Conservation (phyloP, 2,888 invertebrate genomes). For the Volucella bombylans region DNA sequence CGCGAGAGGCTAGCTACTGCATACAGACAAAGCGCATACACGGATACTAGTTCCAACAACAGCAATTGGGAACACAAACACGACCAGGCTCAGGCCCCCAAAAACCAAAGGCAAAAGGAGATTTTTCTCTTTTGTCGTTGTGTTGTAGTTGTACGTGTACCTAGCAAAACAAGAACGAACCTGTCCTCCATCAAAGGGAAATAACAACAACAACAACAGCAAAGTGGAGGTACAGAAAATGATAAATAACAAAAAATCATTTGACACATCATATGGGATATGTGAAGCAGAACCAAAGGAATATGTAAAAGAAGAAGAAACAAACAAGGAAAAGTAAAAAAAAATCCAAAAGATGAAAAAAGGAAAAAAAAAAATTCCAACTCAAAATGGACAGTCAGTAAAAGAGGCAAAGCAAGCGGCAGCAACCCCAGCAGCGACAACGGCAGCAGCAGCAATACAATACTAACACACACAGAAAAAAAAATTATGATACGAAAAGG, state of each 20-base stretch:
- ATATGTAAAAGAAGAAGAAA: conserved; percentile 57
- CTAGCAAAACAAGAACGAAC: conserved; percentile 66
- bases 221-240: conserved; percentile 55
- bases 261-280: conserved; percentile 73
- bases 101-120: conserved; percentile 62
- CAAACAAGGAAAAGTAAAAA: conserved; percentile 9
- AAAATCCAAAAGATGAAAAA: background rate
- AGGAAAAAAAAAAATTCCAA: conserved; percentile 23
- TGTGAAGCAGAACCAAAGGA: conserved; percentile 71
- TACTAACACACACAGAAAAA: conserved; percentile 32
- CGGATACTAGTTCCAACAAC: background rate
- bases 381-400: conserved; percentile 56
- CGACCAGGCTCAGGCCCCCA: conserved; percentile 64
- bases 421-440: no score
- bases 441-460: no score
- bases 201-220: conserved; percentile 26
- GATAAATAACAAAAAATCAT: conserved; percentile 62
- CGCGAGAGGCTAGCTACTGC: background rate
- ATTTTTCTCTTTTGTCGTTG: conserved; percentile 25
- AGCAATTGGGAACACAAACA: conserved; percentile 52
- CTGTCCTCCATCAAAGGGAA: conserved; percentile 68
- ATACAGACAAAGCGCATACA: conserved; percentile 5
- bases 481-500: conserved; percentile 38
- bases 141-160: conserved; percentile 11
- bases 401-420: conserved; percentile 46